A percentile compares a stretch with the other conserved stretches of the same genome.
These are phyloP conservation scores for Pediacus dermestoides DNA, from an alignment of 2,888 invertebrate genomes.

Conservation along the genomic window DNA sequence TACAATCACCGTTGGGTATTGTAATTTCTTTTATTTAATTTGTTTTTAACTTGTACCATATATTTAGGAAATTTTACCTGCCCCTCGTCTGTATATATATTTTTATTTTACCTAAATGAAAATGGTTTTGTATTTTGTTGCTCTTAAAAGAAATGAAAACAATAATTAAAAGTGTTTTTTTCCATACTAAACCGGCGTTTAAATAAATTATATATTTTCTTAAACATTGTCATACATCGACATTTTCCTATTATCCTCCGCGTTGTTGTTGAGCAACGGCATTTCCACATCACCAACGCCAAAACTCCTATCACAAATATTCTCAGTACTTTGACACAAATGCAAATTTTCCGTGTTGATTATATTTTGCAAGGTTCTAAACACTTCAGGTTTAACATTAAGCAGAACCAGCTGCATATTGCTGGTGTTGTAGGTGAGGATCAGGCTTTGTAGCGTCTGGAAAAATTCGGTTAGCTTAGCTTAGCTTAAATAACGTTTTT, in stretches of 20 bases:
- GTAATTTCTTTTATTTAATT: too few species aligned
- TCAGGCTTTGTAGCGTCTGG: slow-evolving; percentile 59
- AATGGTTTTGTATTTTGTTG: too few species aligned
- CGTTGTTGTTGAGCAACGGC: slow-evolving; percentile 12
- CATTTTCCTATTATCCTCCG: slow-evolving; percentile 6
- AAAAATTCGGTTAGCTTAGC: slow-evolving; percentile 17
- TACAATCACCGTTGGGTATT: too few species aligned
- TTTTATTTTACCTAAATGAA: too few species aligned
- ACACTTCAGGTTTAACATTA: slow-evolving; percentile 44
- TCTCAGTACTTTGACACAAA: slow-evolving; percentile 22
- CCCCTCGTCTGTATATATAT: too few species aligned
- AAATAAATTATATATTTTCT: too few species aligned
- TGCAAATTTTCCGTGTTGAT: slow-evolving; percentile 21
- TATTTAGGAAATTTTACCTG: too few species aligned
- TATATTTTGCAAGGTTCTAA: slow-evolving; percentile 32
- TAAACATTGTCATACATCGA: slow-evolving; percentile 7
- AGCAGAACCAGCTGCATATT: slow-evolving; percentile 54
- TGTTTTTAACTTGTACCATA: too few species aligned
- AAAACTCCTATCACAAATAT: slow-evolving; percentile 16
- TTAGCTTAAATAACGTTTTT: neutral
- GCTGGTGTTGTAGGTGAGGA: slow-evolving; percentile 54
- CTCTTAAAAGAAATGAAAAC: too few species aligned
- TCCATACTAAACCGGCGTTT: too few species aligned
- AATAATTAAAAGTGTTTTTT: too few species aligned
- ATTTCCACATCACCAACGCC: slow-evolving; percentile 5